Conservation (phyloP, 1,140 invertebrate genomes). For the Aphaenogaster ashmeadi region DNA sequence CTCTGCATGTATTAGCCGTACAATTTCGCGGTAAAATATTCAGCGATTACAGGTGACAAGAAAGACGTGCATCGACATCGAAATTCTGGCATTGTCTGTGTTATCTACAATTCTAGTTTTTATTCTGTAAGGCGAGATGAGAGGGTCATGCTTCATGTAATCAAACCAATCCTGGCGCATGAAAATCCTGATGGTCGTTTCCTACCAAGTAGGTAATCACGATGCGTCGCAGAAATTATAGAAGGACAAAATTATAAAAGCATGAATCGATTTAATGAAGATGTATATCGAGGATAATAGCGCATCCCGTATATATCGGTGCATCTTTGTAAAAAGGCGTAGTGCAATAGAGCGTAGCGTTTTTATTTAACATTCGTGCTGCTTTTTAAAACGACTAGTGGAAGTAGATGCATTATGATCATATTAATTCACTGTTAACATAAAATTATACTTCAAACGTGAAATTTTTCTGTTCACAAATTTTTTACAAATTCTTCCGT, state of each 20-base stretch:
- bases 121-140: slow-evolving; percentile 14
- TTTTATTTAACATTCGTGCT: slow-evolving; percentile 48
- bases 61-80: not conserved
- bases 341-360: slow-evolving; percentile 73
- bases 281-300: slow-evolving; percentile 37
- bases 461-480: not conserved
- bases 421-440: not conserved
- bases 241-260: not conserved
- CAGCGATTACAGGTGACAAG: not conserved
- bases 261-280: slow-evolving; percentile 41
- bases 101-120: slow-evolving; percentile 43
- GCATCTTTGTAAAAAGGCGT: slow-evolving; percentile 74
- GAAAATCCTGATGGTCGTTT: slow-evolving; percentile 26
- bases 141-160: slow-evolving; percentile 15
- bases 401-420: slow-evolving; percentile 20
- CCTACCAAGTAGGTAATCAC: slow-evolving; percentile 26
- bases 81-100: slow-evolving; percentile 48
- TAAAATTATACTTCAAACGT: not conserved
- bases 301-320: slow-evolving; percentile 16
- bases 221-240: slow-evolving; percentile 37
- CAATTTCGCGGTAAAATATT: slow-evolving; percentile 22
- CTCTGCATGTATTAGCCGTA: slow-evolving; percentile 1
- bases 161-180: slow-evolving; percentile 17
- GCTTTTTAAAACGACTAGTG: slow-evolving; percentile 42
- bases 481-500: not conserved